Evolutionary conservation across 2,797 vertebrate species (phyloP).

Genomic region (Phylloscopus collybita): DNA sequence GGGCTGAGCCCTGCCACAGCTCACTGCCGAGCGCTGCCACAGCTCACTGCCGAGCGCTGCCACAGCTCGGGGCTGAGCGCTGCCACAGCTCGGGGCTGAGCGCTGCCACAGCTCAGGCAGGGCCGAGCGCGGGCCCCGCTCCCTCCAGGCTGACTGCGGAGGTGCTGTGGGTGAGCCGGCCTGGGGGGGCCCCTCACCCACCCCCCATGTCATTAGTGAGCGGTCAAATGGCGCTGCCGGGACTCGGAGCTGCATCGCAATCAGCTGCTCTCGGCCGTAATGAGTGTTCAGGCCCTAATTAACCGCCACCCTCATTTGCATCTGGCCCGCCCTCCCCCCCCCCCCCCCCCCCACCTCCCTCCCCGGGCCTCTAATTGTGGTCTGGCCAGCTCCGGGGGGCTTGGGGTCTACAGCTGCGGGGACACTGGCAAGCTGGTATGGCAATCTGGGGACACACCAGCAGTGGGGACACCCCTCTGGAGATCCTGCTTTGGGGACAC

Average conservation of each 20-base stretch:
- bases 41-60: no score
- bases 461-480: not conserved
- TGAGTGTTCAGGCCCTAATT: slow-evolving; percentile 66
- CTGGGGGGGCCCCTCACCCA: not conserved
- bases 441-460: not conserved
- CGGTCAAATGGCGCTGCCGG: slow-evolving; percentile 56
- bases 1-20: no score
- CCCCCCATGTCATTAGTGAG: not conserved
- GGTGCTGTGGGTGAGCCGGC: accelerated
- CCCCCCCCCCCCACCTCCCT: no score
- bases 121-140: not conserved
- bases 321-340: not conserved
- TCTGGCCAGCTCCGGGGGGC: not conserved
- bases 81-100: not conserved
- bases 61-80: no score
- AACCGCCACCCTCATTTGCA: slow-evolving; percentile 62
- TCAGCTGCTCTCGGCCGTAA: slow-evolving; percentile 56
- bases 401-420: not conserved
- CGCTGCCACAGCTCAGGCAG: not conserved
- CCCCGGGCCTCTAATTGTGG: not conserved
- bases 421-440: not conserved
- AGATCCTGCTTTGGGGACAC: not conserved
- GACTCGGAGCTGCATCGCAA: slow-evolving; percentile 50
- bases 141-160: not conserved
- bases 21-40: not conserved